phyloP scores from a whole-genome alignment of 2,888 invertebrate genomes.

The Lepetodrilus schrolli region DNA sequence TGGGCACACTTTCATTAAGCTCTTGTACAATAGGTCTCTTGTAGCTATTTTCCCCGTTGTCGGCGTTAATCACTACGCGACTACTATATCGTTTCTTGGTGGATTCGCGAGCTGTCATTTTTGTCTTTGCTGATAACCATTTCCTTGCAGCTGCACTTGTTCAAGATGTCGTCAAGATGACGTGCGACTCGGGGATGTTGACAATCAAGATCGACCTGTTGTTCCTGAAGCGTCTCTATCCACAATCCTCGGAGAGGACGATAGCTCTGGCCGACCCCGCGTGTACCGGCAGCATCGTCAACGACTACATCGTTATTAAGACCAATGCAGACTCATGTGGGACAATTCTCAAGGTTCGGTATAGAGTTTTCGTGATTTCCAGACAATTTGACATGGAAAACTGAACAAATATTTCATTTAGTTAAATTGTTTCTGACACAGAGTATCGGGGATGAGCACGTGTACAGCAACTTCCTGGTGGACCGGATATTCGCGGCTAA shows the following conservation, averaged over 20 bases:
- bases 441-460: too few species aligned
- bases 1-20: too few species aligned
- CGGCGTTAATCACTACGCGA: too few species aligned
- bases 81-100: too few species aligned
- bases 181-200: slow-evolving; percentile 27
- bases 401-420: neutral
- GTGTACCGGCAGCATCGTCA: slow-evolving; percentile 20
- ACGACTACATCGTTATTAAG: slow-evolving; percentile 12
- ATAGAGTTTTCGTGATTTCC: neutral
- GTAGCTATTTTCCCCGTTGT: too few species aligned
- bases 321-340: slow-evolving; percentile 26
- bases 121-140: too few species aligned
- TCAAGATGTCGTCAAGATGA: slow-evolving; percentile 27
- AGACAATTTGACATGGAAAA: neutral
- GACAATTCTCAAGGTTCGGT: neutral
- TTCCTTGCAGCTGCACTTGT: slow-evolving; percentile 33
- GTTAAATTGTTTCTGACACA: too few species aligned
- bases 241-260: slow-evolving; percentile 2
- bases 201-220: slow-evolving; percentile 21
- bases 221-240: slow-evolving; percentile 32
- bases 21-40: too few species aligned
- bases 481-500: slow-evolving; percentile 9
- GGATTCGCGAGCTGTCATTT: too few species aligned
- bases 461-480: slow-evolving; percentile 24
- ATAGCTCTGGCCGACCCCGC: slow-evolving; percentile 30